Evolutionary conservation across 2,888 invertebrate genomes (phyloP), one percentile per base, ranked within the genome.

Genomic region (Lasius platythorax): DNA sequence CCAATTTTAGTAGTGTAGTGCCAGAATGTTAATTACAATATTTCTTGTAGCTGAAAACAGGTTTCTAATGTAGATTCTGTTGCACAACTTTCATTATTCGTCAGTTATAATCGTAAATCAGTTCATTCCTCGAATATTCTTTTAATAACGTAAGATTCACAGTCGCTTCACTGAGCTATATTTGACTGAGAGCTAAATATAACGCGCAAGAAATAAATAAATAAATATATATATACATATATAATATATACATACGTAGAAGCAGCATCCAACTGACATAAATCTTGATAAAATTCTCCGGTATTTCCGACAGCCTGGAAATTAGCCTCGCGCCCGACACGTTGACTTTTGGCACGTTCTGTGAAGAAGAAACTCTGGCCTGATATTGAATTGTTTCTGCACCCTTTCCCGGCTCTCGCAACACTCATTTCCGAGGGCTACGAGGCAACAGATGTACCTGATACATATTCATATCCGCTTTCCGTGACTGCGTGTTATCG

Each of bases 391-490:
- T 92, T 89, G 89, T 87, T 88, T 86, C 89, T 85, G 83, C 89
- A 87, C 92, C 91, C 91, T 92, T 92, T 92, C 87, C 79, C 83
- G 87, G 33, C 28, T 90, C 89, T 89, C 88, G 72, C 88, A 90
- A 89, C 85, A 82, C 58, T 53, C 50, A 53, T 53, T 53, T 53
- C 50, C 64, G 70, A 85, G 82, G 84, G 85, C 74, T 87, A 91
- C 90, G 88, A 87, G 91, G 91, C 91, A 89, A 90, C 93, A 93
- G 93, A 93, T 93, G 93, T 92, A 92, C 87, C 87, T 91, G 90
- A 92, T 93, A 91, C 92, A 93, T 93, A 93, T 93, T 93, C 93
- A 93, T 93, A 92, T 89, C 86, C 78, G 76, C 75, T 81, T 76
- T 85, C 67, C 72, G 61, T 83, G 79, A 82, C 75, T 84, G 66